Base-by-base conservation (phyloP, 2,888 invertebrate genomes). In the Athalia circularis region DNA sequence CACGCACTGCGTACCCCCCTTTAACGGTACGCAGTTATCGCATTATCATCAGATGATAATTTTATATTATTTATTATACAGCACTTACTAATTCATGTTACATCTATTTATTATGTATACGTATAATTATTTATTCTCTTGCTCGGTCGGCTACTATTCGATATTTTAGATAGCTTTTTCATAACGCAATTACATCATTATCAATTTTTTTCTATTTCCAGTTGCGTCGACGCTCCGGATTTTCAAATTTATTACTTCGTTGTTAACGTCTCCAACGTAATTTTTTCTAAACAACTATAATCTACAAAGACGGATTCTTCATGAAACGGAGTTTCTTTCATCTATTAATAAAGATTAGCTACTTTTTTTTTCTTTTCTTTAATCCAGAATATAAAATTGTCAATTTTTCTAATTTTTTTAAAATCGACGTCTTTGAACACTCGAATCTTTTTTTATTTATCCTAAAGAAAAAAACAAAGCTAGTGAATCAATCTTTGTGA, bases 61-160 rank as follows among this genome's bases (percentile, higher is more conserved):
- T 64, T 15, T 62, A 13, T 62, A 64, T 52, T 75, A 75, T 75
- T 75, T 75, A 75, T 75, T 64, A 75, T 75, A 64, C 75, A 75
- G 75, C 62, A 75, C 64, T 75, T 64, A 64, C 75, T 75, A 62
- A 64, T 75, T 50, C 50, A 62, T 75, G 61, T 62, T 45, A 52
- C 43, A 50, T 29, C 29, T 47, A 62, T 13, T 11, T 62, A 15
- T 13, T 62, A 62, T 62, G 5, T 11, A 3, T 54, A 11, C n/a
- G n/a, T 4, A 11, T 54, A 11, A 54, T 68, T 47, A 3, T 54
- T 68, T 29, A 54, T 59, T 59, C 59, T 47, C 57, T 6, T 59
- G 59, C 47, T 15, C 48, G 72, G 72, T 72, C 72, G 59, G 72
- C 72, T 59, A 72, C 72, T 72, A 72, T 47, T 72, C 59, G 72